Conservation (phyloP, 1,140 invertebrate genomes). For the Mya arenaria region DNA sequence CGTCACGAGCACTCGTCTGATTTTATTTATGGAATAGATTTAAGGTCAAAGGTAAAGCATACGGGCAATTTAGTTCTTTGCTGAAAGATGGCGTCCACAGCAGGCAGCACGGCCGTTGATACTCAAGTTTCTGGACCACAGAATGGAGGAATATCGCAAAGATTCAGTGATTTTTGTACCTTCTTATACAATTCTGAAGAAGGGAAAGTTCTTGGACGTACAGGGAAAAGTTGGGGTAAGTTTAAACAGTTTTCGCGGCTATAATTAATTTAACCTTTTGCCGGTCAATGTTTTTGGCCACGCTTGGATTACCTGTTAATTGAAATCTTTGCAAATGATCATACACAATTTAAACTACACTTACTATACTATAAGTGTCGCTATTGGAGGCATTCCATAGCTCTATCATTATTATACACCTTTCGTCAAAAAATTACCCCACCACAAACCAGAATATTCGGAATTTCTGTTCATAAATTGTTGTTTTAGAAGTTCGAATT, state of each 20-base stretch:
- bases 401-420: too few relatives aligned
- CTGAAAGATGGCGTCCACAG: conserved; percentile 56
- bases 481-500: too few relatives aligned
- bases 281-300: conserved; percentile 53
- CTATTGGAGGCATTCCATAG: too few relatives aligned
- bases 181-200: conserved; percentile 65
- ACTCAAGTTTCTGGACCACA: conserved; percentile 49
- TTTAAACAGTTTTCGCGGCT: background rate
- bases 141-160: conserved; percentile 53
- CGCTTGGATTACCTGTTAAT: conserved; percentile 29
- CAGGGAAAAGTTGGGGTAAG: conserved; percentile 68
- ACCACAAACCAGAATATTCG: background rate
- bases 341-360: too few relatives aligned
- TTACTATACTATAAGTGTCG: too few relatives aligned
- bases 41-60: conserved; percentile 34
- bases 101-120: conserved; percentile 57
- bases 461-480: background rate
- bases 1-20: conserved; percentile 35
- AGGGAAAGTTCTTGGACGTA: conserved; percentile 62
- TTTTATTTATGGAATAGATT: conserved; percentile 55
- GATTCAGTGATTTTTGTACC: conserved; percentile 46
- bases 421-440: too few relatives aligned
- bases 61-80: conserved; percentile 50
- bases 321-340: background rate
- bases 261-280: conserved; percentile 54